These are phyloP conservation scores for Indicator maculatus DNA, from an alignment of 2,113 vertebrate species.

Conservation along the genomic window DNA sequence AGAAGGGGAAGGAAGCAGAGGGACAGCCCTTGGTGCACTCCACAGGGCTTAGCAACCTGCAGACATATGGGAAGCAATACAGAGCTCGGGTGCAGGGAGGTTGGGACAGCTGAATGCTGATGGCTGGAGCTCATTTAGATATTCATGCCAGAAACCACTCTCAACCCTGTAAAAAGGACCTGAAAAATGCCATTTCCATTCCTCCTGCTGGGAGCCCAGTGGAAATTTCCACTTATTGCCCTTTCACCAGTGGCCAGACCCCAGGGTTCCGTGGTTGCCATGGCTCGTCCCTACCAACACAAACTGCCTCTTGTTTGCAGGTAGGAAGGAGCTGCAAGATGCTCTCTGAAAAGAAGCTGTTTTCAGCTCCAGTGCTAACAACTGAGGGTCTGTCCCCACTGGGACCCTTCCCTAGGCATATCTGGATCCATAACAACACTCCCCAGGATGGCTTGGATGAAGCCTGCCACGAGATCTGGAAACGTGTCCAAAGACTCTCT, in stretches of 20 bases:
- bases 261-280: slow-evolving; percentile 68
- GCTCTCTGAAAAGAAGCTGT: slow-evolving; percentile 1
- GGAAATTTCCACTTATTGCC: too few species aligned
- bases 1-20: not conserved
- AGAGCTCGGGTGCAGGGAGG: not conserved
- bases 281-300: slow-evolving; percentile 22
- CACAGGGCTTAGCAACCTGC: rapidly evolving
- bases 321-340: slow-evolving; percentile 19
- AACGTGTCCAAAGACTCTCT: slow-evolving; percentile 54
- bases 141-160: rapidly evolving
- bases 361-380: not conserved
- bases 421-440: slow-evolving; percentile 81
- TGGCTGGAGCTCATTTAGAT: not conserved
- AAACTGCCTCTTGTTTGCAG: not conserved
- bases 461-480: slow-evolving; percentile 82
- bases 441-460: slow-evolving; percentile 79
- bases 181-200: rapidly evolving
- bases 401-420: slow-evolving; percentile 80
- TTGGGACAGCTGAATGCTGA: rapidly evolving
- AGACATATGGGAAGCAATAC: rapidly evolving
- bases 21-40: not conserved
- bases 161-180: rapidly evolving
- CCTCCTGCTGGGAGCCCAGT: not conserved
- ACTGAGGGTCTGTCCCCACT: slow-evolving; percentile 56
- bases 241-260: not conserved